Evolutionary conservation across 2,113 vertebrate genomes (phyloP).

Genomic region (Ochotona curzoniae): DNA sequence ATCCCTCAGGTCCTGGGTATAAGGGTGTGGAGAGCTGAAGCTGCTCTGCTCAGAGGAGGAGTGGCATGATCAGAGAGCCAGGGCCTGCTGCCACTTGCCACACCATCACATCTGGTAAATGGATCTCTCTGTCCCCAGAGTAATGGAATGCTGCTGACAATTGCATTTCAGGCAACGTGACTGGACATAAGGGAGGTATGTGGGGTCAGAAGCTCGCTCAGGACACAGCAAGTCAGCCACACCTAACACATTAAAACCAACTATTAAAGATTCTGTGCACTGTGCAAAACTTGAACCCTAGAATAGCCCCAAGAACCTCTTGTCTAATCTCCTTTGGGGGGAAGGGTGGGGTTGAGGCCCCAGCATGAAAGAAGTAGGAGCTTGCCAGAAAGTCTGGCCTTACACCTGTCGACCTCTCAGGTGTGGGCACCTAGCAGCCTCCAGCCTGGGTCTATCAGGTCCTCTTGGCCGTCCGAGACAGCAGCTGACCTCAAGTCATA

Average conservation of each 20-base stretch:
- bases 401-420: fast-evolving
- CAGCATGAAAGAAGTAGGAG: fast-evolving
- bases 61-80: background rate
- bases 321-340: background rate
- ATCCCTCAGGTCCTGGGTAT: fast-evolving
- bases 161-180: background rate
- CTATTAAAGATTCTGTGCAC: background rate
- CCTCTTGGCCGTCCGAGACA: fast-evolving
- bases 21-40: background rate
- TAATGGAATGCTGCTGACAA: background rate
- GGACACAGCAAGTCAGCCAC: background rate
- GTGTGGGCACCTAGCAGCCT: fast-evolving
- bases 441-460: fast-evolving
- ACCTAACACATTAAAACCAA: background rate
- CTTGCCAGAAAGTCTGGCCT: background rate
- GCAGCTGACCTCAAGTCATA: fast-evolving
- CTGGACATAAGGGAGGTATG: background rate
- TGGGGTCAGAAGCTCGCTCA: background rate
- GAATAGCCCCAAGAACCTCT: background rate
- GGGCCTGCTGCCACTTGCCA: background rate
- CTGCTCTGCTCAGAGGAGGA: background rate
- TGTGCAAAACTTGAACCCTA: background rate
- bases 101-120: background rate
- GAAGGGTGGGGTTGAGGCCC: background rate
- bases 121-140: background rate